These are phyloP conservation scores for Drosophila neutralis DNA, from an alignment of 2,888 invertebrate species.

Conservation along the genomic window DNA sequence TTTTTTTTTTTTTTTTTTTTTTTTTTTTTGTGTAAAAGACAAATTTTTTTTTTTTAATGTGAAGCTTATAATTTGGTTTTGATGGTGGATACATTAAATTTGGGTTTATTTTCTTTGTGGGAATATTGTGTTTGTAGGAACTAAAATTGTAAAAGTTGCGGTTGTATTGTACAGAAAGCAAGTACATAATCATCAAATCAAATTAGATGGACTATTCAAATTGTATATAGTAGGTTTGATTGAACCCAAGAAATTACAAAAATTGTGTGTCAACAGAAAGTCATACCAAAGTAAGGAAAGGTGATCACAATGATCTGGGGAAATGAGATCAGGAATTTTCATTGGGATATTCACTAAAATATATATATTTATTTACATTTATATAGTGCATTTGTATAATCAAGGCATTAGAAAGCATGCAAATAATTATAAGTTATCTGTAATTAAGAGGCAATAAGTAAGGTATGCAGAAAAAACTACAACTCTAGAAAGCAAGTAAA, in stretches of 20 bases:
- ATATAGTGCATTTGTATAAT: constrained; percentile 21
- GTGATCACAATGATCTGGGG: constrained; percentile 56
- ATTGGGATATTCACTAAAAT: constrained; percentile 30
- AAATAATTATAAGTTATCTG: constrained; percentile 34
- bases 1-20: constrained; percentile 14
- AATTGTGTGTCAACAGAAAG: constrained; percentile 33
- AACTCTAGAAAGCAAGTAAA: constrained; percentile 31
- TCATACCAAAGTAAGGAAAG: constrained; percentile 45
- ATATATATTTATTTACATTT: constrained; percentile 20
- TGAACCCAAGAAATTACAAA: constrained; percentile 32
- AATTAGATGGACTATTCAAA: constrained; percentile 39
- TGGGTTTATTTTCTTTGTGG: constrained; percentile 12
- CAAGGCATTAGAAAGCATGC: constrained; percentile 54
- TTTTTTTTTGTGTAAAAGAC: constrained; percentile 50
- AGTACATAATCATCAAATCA: constrained; percentile 49
- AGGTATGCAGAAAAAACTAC: constrained; percentile 27
- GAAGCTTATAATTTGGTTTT: constrained; percentile 55
- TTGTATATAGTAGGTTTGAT: constrained; percentile 4
- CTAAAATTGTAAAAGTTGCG: constrained; percentile 42
- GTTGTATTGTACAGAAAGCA: constrained; percentile 49
- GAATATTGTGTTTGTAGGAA: constrained; percentile 57
- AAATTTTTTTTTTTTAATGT: constrained; percentile 50
- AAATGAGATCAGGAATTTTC: constrained; percentile 52
- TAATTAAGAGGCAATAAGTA: constrained; percentile 19
- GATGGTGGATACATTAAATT: constrained; percentile 47